Evolutionary conservation across 2,113 vertebrate species (phyloP).

Genomic region (Eudorcas thomsonii): DNA sequence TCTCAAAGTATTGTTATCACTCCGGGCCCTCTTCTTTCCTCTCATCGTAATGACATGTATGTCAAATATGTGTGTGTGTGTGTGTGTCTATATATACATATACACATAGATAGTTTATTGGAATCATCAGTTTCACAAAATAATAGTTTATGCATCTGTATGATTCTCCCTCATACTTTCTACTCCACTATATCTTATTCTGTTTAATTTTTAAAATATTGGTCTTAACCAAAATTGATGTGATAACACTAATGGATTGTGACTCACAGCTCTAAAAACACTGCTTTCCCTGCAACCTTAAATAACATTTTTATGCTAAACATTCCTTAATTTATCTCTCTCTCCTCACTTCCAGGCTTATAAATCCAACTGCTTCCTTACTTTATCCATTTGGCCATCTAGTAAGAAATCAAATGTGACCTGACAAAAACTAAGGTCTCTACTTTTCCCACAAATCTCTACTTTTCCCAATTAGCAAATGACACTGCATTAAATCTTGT

Average conservation of each 20-base stretch:
- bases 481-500: not conserved
- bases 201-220: not conserved
- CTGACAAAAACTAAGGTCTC: not conserved
- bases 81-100: rapidly evolving
- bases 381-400: not conserved
- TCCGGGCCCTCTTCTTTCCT: not conserved
- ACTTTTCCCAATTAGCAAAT: not conserved
- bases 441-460: not conserved
- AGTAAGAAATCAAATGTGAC: not conserved
- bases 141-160: not conserved
- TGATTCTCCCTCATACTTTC: slow-evolving; percentile 1
- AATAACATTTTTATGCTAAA: not conserved
- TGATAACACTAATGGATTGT: slow-evolving; percentile 31
- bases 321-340: slow-evolving; percentile 36
- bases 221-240: not conserved
- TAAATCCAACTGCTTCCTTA: not conserved
- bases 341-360: not conserved
- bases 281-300: slow-evolving; percentile 23
- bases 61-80: not conserved
- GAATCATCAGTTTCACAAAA: slow-evolving; percentile 19
- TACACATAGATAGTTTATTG: not conserved
- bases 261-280: slow-evolving; percentile 37
- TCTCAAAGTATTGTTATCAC: not conserved
- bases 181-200: not conserved
- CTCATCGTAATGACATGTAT: not conserved